Conservation (phyloP, 2,113 vertebrate species). For the Calidris pugnax region DNA sequence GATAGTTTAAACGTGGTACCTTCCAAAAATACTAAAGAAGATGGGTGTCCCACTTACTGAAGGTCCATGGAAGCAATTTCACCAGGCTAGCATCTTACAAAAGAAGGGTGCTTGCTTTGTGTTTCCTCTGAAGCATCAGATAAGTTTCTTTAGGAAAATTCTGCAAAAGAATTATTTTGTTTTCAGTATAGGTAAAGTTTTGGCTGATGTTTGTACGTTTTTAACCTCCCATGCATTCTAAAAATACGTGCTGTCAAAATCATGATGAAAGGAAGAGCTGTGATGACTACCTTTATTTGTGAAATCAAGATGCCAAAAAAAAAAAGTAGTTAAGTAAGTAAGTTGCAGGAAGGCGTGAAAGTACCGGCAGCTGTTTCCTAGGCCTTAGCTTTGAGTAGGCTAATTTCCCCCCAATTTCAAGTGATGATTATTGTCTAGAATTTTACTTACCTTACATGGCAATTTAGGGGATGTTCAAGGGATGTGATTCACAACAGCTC, state of each 20-base stretch:
- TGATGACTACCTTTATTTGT: neutral
- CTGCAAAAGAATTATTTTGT: neutral
- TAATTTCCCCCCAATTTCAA: neutral
- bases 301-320: neutral
- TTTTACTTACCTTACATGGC: slow-evolving; percentile 31
- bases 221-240: neutral
- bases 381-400: neutral
- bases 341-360: neutral
- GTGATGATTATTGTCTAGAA: neutral
- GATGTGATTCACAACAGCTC: slow-evolving; percentile 13
- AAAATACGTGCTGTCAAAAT: neutral
- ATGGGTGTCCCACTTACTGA: neutral
- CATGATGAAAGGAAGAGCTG: neutral
- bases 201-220: neutral
- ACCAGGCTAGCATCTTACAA: neutral
- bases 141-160: neutral
- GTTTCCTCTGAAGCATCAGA: neutral
- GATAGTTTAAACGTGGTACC: neutral
- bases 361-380: neutral
- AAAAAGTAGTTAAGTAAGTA: neutral
- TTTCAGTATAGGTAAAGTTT: neutral
- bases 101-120: neutral
- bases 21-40: neutral
- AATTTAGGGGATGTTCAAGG: neutral
- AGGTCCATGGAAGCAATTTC: neutral